Evolutionary conservation across 2,797 vertebrate genomes (phyloP).

Genomic region (Crypturellus tataupa): DNA sequence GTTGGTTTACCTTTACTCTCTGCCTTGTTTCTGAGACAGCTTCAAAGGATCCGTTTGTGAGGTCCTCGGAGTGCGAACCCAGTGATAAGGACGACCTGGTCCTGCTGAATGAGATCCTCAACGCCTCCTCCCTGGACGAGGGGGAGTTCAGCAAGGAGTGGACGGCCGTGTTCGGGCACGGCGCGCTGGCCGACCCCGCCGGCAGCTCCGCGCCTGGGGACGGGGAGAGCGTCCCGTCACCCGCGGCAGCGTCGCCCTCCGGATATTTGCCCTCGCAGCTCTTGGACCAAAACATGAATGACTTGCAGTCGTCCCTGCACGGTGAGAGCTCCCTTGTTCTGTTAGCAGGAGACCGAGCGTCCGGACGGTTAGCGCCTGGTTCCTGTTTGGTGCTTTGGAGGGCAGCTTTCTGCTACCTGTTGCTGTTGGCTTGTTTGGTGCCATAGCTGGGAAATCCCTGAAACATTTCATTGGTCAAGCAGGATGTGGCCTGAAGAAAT

Average conservation of each 20-base stretch:
- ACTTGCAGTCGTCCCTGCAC: slow-evolving; percentile 84
- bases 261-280: slow-evolving; percentile 94
- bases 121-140: slow-evolving; percentile 86
- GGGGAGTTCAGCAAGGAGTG: slow-evolving; percentile 90
- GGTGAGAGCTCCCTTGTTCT: slow-evolving; percentile 78
- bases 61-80: slow-evolving; percentile 74
- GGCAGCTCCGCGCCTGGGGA: slow-evolving; percentile 51
- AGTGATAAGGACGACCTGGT: slow-evolving; percentile 88
- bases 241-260: slow-evolving; percentile 62
- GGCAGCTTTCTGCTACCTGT: not conserved
- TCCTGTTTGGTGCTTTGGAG: not conserved
- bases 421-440: not conserved
- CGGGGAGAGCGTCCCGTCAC: slow-evolving; percentile 53
- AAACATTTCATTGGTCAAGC: not conserved
- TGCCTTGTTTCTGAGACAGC: slow-evolving; percentile 67
- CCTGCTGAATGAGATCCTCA: slow-evolving; percentile 91
- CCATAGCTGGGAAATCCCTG: not conserved
- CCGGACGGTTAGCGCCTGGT: not conserved
- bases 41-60: slow-evolving; percentile 71
- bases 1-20: not conserved
- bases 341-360: not conserved
- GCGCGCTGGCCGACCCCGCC: slow-evolving; percentile 40
- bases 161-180: slow-evolving; percentile 90
- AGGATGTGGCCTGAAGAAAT: not conserved
- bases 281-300: slow-evolving; percentile 91